Conservation (phyloP, 2,113 vertebrate species). For the Bos javanicus region DNA sequence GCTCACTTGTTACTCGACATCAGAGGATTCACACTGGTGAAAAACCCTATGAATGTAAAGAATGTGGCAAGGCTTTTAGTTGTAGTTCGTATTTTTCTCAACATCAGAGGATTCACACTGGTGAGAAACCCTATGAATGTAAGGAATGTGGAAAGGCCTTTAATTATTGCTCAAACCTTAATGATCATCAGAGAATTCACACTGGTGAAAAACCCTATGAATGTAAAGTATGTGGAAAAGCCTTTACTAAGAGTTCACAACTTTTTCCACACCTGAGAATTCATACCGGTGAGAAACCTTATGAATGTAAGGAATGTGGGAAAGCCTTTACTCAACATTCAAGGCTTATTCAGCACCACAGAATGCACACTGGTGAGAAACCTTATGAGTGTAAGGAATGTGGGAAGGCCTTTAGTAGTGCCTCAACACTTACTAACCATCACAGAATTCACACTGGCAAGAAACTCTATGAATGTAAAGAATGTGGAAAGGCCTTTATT, state of each 20-base stretch:
- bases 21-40: constrained; percentile 15
- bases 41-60: constrained; percentile 51
- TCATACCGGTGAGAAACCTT: constrained; percentile 44
- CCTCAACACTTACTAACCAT: constrained; percentile 27
- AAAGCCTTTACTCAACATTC: constrained; percentile 48
- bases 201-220: constrained; percentile 45
- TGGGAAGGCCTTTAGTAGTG: constrained; percentile 41
- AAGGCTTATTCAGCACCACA: constrained; percentile 31
- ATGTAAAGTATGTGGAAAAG: constrained; percentile 56
- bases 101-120: constrained; percentile 50
- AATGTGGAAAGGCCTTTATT: constrained; percentile 48
- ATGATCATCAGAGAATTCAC: constrained; percentile 43
- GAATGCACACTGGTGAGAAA: constrained; percentile 51
- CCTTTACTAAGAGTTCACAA: constrained; percentile 40
- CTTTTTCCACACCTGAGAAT: constrained; percentile 49
- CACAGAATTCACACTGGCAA: constrained; percentile 38
- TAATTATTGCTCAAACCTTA: constrained; percentile 33
- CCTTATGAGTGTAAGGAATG: constrained; percentile 45
- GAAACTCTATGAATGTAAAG: constrained; percentile 44
- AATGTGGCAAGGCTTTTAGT: constrained; percentile 48
- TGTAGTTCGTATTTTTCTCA: constrained; percentile 41
- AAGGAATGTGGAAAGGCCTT: constrained; percentile 55
- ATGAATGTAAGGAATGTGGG: constrained; percentile 39
- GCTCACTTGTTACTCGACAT: constrained; percentile 37
- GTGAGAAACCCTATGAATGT: constrained; percentile 32